Percentiles rank a stretch among this genome's conserved stretches.
Conservation (phyloP, 2,797 vertebrate genomes). For the Semotilus atromaculatus region DNA sequence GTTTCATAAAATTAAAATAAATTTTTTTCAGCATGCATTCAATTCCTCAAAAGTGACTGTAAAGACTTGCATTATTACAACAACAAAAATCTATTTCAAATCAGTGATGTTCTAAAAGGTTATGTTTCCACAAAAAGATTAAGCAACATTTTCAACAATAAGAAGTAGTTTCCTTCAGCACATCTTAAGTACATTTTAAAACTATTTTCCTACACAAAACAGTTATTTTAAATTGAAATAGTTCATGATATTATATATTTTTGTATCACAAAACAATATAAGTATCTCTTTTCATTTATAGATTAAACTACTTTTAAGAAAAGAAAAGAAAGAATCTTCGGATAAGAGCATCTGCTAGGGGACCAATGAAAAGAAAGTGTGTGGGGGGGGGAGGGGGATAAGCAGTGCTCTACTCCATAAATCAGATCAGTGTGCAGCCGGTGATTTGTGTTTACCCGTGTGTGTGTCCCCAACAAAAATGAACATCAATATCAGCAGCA, state of each 20-base stretch:
- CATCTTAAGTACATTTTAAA: not conserved
- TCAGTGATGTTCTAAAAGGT: not conserved
- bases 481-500: slow-evolving; percentile 27
- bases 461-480: slow-evolving; percentile 41
- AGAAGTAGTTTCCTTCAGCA: no score
- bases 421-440: slow-evolving; percentile 16
- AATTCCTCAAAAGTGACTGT: not conserved
- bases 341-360: not conserved
- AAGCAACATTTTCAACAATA: not conserved
- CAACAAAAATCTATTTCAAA: not conserved
- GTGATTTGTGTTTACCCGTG: slow-evolving; percentile 31
- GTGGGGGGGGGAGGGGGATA: no score
- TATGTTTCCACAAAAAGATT: not conserved
- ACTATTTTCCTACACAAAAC: not conserved
- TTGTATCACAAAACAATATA: not conserved
- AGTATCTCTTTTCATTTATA: not conserved
- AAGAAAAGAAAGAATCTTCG: not conserved
- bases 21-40: not conserved
- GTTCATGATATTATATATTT: not conserved
- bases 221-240: not conserved
- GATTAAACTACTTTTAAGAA: not conserved
- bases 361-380: not conserved
- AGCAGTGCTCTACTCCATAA: not conserved
- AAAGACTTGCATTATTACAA: not conserved
- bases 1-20: no score